These are phyloP conservation scores for Heliconius nattereri DNA, from an alignment of 1,140 invertebrate species.

Conservation along the genomic window DNA sequence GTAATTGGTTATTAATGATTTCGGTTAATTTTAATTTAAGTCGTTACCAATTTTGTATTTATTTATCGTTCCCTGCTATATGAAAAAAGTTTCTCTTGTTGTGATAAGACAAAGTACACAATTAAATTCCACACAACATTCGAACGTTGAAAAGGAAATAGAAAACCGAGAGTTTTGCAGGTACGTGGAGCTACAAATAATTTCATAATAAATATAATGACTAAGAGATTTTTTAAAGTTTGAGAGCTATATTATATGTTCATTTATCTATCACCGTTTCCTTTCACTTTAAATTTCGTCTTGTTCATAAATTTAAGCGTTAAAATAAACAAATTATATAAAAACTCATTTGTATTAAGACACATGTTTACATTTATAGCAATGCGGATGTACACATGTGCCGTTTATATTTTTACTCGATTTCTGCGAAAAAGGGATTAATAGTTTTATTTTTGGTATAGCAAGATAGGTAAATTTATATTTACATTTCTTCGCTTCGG, in stretches of 20 bases:
- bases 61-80: too few species aligned
- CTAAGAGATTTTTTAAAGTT: background rate
- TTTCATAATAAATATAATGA: background rate
- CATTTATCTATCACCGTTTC: background rate
- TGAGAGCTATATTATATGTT: background rate
- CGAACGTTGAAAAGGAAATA: too few species aligned
- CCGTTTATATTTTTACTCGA: background rate
- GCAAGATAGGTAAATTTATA: too few species aligned
- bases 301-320: background rate
- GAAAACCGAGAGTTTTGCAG: too few species aligned
- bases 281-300: slow-evolving; percentile 6
- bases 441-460: too few species aligned
- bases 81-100: too few species aligned
- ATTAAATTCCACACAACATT: too few species aligned
- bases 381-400: background rate
- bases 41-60: too few species aligned
- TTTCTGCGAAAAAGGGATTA: background rate
- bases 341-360: slow-evolving; percentile 3
- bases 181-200: background rate
- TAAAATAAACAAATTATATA: slow-evolving; percentile 4
- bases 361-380: background rate
- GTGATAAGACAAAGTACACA: too few species aligned
- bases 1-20: too few species aligned
- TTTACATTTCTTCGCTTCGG: too few species aligned
- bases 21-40: too few species aligned